Evolutionary conservation across 1,140 invertebrate species (phyloP), one percentile per base, ranked within the genome.

Genomic region (Cylas formicarius): DNA sequence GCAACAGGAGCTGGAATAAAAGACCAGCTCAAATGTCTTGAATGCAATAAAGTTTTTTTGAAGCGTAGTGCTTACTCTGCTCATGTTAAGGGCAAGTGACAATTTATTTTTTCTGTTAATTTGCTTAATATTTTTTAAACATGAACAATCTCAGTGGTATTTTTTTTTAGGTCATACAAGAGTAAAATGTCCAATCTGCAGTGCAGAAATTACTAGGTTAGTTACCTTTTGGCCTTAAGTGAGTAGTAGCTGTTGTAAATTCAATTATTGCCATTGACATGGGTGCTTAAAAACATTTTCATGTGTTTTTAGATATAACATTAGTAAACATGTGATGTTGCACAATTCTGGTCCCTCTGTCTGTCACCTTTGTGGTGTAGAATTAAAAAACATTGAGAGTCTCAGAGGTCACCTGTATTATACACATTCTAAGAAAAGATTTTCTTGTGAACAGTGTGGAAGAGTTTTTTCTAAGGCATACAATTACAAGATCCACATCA

Each of bases 381-480:
- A 48, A 7, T 40, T 45, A 3, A 58, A 58, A 38, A 58, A 58
- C 34, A 34, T 35, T 8, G 56, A 58, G 34, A 58, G 56, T 40
- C 45, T 58, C 24, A 33, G 56, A 16, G 56, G 56, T 6, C 56
- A 58, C 40, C 47, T 58, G 41, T 55, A 53, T 23, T 58, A 58
- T 24, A 50, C 48, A 3, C 48, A 50, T 19, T 47, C 48, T 1
- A 32, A 49, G 24, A 47, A 50, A 21, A 18, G 37, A 11, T 38
- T 52, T 5, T 44, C 39, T 21, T 58, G 56, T 37, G 48, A 56
- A 36, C 18, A 26, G 10, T 58, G 56, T 20, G 26, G 32, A 3
- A 50, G 36, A 34, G 34, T 38, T 21, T 58, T 53, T 28, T 48
- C 47, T 19, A 50, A 40, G 14, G 43, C 49, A 11, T 50, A 56